Percentiles rank a stretch among this genome's conserved stretches.
Conservation (phyloP, 2,888 invertebrate species). For the Tupiocoris notatus region DNA sequence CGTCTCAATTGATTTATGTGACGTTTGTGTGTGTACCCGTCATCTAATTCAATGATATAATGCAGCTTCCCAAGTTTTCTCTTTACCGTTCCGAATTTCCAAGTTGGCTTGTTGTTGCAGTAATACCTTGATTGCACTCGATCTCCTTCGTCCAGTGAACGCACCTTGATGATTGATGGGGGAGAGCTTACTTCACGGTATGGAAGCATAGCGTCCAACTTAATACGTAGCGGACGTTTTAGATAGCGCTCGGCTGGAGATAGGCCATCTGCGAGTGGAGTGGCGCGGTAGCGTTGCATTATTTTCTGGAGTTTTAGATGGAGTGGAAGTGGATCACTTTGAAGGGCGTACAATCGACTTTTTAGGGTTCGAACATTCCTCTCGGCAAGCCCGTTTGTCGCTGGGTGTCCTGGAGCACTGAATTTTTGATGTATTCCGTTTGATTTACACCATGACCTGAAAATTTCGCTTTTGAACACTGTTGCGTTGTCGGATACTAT, state of each 20-base stretch:
- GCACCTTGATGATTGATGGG: background rate
- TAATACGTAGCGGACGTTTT: background rate
- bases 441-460: background rate
- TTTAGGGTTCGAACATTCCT: background rate
- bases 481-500: conserved; percentile 46
- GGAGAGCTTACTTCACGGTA: background rate
- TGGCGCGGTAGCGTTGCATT: background rate
- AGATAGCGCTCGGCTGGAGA: background rate
- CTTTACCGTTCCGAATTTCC: background rate
- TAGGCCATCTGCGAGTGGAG: background rate
- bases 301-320: background rate
- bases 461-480: background rate
- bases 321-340: background rate
- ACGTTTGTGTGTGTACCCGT: background rate
- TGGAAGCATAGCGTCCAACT: background rate
- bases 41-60: background rate
- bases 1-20: background rate
- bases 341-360: background rate
- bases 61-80: background rate
- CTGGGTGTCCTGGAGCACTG: background rate
- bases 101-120: background rate
- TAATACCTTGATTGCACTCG: background rate
- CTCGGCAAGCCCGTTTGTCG: background rate
- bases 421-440: background rate
- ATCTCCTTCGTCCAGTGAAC: background rate